phyloP scores from a whole-genome alignment of 1,140 invertebrate species.

The Phymorhynchus buccinoides region DNA sequence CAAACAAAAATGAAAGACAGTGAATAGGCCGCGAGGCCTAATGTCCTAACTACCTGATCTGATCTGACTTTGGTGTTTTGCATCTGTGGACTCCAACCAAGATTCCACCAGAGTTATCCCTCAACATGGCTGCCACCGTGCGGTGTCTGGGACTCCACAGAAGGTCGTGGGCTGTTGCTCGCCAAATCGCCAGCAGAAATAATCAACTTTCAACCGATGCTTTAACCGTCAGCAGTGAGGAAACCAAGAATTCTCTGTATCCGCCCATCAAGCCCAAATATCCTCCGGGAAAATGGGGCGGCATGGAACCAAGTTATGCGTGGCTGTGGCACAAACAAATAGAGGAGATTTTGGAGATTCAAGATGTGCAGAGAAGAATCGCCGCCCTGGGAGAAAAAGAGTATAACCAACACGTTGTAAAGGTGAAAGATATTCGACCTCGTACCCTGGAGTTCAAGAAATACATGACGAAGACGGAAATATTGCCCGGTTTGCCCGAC shows the following conservation, averaged over 20 bases:
- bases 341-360: conserved; percentile 36
- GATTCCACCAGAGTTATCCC: neutral
- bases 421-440: conserved; percentile 41
- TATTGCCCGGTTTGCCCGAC: conserved; percentile 52
- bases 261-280: conserved; percentile 62
- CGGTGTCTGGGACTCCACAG: neutral
- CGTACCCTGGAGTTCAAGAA: conserved; percentile 48
- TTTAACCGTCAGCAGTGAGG: conserved; percentile 1
- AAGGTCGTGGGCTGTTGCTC: neutral
- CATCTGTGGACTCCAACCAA: too few species aligned
- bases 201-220: neutral
- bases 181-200: neutral
- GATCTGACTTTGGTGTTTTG: too few species aligned
- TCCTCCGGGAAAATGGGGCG: conserved; percentile 62
- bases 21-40: too few species aligned
- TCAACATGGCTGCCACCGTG: conserved; percentile 45
- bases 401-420: conserved; percentile 33
- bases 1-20: too few species aligned
- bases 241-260: conserved; percentile 51
- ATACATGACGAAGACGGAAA: conserved; percentile 58
- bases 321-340: conserved; percentile 53
- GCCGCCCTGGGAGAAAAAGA: conserved; percentile 43
- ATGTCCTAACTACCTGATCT: too few species aligned
- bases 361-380: conserved; percentile 46
- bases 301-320: conserved; percentile 49